Base-by-base conservation (phyloP, 2,888 invertebrate species). In the Cinara cedri region DNA sequence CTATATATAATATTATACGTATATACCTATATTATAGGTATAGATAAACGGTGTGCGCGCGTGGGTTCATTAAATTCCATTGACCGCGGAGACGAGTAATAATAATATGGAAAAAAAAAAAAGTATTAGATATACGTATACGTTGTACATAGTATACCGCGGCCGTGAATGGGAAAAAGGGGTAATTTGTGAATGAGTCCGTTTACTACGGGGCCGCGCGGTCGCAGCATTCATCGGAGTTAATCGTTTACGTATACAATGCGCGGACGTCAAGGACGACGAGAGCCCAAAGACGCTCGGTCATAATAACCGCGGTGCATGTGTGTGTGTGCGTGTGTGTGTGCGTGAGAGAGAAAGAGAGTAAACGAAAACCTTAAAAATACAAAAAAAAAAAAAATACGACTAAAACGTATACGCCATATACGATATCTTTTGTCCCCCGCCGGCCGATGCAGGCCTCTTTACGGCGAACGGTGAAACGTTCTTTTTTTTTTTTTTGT, bases 141-240 rank as follows among this genome's bases (percentile, higher is more conserved):
- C 6, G 6, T 34, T 34, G 6, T 34, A n/a, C 6, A 34, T 34
- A 34, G 34, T 34, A 34, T 34, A 34, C 6, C 34, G 34, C 34
- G 34, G 34, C 34, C 34, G 11, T 78, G 78, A 78, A 78, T 70
- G 78, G 51, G 57, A 68, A 76, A 74, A 76, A 62, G 60, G 78
- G 78, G 76, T 78, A 78, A 78, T 78, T 70, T 78, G 78, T 78
- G 78, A 78, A 78, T 78, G 78, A 78, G 70, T 78, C 70, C 78
- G 13, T 78, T 78, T 78, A 60, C 60, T 57, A 62, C 66, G 60
- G 16, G 65, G n/a, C 34, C 21, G 11, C 13, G 44, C 44, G 60
- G n/a, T 4, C 2, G 54, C 24, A 42, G 34, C 76, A 78, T 78
- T 78, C 78, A 62, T 78, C 49, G 51, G 51, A 78, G 66, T 68